These are phyloP conservation scores for Eurytemora carolleeae DNA, from an alignment of 1,140 invertebrate genomes.

Conservation along the genomic window DNA sequence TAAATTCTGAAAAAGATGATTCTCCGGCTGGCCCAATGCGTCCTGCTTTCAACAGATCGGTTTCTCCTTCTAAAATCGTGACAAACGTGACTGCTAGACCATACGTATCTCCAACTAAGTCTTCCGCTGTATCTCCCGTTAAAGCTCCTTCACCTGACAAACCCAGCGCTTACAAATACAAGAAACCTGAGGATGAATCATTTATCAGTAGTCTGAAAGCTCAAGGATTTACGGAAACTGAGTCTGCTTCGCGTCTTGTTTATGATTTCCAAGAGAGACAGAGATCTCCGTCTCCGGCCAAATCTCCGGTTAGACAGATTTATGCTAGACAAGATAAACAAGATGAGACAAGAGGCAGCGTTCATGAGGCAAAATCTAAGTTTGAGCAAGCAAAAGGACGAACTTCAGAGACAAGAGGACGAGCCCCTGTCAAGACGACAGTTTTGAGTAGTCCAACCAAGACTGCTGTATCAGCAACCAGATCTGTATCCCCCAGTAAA, in stretches of 20 bases:
- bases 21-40: no score
- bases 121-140: not conserved
- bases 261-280: constrained; percentile 12
- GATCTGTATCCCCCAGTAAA: constrained; percentile 5
- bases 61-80: no score
- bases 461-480: not conserved
- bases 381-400: not conserved
- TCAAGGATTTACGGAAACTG: constrained; percentile 10
- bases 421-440: not conserved
- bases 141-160: not conserved
- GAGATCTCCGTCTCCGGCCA: not conserved
- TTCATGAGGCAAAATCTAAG: not conserved
- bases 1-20: no score
- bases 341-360: no score
- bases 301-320: no score
- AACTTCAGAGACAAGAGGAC: not conserved
- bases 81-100: no score
- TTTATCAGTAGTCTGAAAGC: constrained; percentile 10
- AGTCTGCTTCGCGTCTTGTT: constrained; percentile 2
- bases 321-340: no score
- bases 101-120: not conserved
- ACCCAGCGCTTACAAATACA: not conserved
- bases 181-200: not conserved
- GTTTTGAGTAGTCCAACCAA: not conserved
- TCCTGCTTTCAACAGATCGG: no score